Evolutionary conservation across 2,797 vertebrate species (phyloP).

Genomic region (Arctocebus calabarensis): DNA sequence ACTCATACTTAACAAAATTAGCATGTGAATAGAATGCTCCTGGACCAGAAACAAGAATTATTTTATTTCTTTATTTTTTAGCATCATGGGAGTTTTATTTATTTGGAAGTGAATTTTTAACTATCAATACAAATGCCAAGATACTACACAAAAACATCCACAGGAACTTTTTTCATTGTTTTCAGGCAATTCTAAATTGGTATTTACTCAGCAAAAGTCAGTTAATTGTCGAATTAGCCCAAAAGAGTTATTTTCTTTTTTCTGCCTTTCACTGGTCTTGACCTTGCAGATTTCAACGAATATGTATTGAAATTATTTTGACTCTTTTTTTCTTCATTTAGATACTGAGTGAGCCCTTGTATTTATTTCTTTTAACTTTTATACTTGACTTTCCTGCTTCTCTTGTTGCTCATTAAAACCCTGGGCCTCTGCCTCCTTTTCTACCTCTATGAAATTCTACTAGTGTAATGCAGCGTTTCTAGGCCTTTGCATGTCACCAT

Average conservation of each 20-base stretch:
- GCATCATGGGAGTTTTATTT: no score
- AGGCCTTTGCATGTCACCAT: accelerated
- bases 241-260: background rate
- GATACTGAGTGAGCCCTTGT: background rate
- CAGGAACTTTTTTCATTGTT: no score
- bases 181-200: background rate
- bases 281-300: background rate
- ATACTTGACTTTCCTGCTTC: background rate
- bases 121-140: no score
- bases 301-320: constrained; percentile 1
- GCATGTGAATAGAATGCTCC: no score
- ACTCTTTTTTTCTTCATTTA: background rate
- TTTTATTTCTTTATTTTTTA: no score
- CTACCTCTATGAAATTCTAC: background rate
- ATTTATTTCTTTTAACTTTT: background rate
- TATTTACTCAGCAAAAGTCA: background rate
- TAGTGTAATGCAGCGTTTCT: background rate
- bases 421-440: background rate
- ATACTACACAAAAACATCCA: no score
- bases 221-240: background rate
- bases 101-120: no score
- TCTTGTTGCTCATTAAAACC: background rate
- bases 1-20: no score
- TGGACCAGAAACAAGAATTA: no score
- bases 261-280: background rate